A percentile compares a stretch with the other conserved stretches of the same genome.
phyloP scores from a whole-genome alignment of 1,140 invertebrate genomes.

The Calliphora vicina region DNA sequence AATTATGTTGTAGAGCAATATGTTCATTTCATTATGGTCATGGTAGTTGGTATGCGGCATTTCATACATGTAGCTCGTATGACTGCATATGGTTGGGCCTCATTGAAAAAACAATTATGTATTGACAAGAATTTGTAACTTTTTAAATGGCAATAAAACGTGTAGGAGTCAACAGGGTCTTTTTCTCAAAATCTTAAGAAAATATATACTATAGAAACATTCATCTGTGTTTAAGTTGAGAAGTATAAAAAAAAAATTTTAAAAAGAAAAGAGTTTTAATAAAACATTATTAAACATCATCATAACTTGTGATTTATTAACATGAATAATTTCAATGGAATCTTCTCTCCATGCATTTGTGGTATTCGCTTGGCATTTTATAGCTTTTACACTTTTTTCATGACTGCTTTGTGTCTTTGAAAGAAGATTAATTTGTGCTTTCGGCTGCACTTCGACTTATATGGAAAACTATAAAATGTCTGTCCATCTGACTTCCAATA shows the following conservation, averaged over 20 bases:
- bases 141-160: slow-evolving; percentile 34
- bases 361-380: neutral
- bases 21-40: neutral
- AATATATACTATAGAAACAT: too few species aligned
- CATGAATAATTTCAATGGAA: slow-evolving; percentile 25
- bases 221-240: too few species aligned
- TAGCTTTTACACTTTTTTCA: neutral
- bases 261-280: neutral
- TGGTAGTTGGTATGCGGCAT: slow-evolving; percentile 4
- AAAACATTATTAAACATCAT: slow-evolving; percentile 3
- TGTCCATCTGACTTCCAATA: neutral
- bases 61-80: neutral
- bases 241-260: too few species aligned
- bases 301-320: slow-evolving; percentile 31
- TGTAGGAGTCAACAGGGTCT: slow-evolving; percentile 22
- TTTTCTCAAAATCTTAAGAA: too few species aligned
- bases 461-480: neutral
- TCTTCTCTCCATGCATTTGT: neutral
- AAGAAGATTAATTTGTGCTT: neutral
- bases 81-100: neutral
- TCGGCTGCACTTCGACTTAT: neutral
- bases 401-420: neutral
- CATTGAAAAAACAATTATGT: slow-evolving; percentile 34
- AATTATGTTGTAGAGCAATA: slow-evolving; percentile 29
- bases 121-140: slow-evolving; percentile 34